Conservation (phyloP, 2,888 invertebrate genomes). For the Nudaria mundana region DNA sequence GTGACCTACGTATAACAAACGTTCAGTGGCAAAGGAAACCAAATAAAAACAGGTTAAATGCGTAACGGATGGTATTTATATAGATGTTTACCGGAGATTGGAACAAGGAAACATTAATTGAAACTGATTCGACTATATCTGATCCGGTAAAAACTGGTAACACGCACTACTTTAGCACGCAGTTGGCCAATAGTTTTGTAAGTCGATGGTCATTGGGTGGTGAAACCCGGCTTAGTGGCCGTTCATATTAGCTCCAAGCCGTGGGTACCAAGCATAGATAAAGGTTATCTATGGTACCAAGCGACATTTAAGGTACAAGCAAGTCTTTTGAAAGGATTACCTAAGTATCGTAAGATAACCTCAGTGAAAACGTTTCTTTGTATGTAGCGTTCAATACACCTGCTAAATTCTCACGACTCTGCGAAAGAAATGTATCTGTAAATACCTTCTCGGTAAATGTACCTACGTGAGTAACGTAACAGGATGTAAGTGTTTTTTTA, state of each 20-base stretch:
- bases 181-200: constrained; percentile 57
- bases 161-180: constrained; percentile 40
- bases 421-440: too few species aligned
- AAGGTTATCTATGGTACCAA: too few species aligned
- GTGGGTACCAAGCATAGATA: constrained; percentile 39
- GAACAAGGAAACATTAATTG: constrained; percentile 35
- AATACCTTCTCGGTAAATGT: too few species aligned
- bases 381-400: not conserved
- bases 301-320: constrained; percentile 29
- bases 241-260: constrained; percentile 34
- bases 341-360: constrained; percentile 14
- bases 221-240: constrained; percentile 47
- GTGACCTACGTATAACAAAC: too few species aligned
- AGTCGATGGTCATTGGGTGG: constrained; percentile 55
- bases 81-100: constrained; percentile 16
- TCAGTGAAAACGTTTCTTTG: constrained; percentile 8
- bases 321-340: constrained; percentile 26
- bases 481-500: too few species aligned
- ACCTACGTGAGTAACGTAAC: too few species aligned
- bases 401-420: too few species aligned
- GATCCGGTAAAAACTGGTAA: constrained; percentile 36
- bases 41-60: not conserved
- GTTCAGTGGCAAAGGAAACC: too few species aligned
- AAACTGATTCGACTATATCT: constrained; percentile 32
- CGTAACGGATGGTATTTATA: constrained; percentile 1